A percentile compares a stretch with the other conserved stretches of the same genome.
phyloP scores from a whole-genome alignment of 30 jellyfish, hydroid and myxozoan genomes.

The Pseudorhiza aurosa region DNA sequence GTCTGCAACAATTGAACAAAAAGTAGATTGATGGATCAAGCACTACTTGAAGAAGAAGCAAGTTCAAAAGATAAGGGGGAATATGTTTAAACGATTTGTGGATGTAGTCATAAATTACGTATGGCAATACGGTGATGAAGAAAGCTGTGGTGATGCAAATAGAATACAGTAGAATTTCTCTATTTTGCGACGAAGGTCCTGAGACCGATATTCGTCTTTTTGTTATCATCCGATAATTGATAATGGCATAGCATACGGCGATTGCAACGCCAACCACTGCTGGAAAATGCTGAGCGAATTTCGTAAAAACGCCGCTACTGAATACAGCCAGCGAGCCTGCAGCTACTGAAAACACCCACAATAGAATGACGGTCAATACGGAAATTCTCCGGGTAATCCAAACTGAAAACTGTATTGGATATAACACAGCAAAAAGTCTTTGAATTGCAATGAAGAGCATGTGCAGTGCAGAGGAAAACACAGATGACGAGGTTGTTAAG shows the following conservation, averaged over 20 bases:
- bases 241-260: not conserved
- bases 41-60: not conserved
- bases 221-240: not conserved
- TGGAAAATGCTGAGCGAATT: not conserved
- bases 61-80: not conserved
- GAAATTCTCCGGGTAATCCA: not conserved
- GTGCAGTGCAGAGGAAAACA: constrained; percentile 7
- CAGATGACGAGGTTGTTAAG: not conserved
- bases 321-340: not conserved
- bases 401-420: not conserved
- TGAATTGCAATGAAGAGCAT: constrained; percentile 7
- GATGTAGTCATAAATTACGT: not conserved
- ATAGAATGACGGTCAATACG: not conserved
- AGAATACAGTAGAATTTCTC: not conserved
- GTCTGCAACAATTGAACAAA: not conserved
- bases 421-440: constrained; percentile 17
- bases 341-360: not conserved
- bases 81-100: not conserved
- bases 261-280: not conserved
- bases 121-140: not conserved
- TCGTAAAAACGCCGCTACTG: not conserved
- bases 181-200: not conserved
- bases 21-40: not conserved
- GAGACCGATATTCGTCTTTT: not conserved
- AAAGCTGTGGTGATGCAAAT: not conserved